phyloP scores from a whole-genome alignment of 2,888 invertebrate genomes.

The Harpagoxenus sublaevis region DNA sequence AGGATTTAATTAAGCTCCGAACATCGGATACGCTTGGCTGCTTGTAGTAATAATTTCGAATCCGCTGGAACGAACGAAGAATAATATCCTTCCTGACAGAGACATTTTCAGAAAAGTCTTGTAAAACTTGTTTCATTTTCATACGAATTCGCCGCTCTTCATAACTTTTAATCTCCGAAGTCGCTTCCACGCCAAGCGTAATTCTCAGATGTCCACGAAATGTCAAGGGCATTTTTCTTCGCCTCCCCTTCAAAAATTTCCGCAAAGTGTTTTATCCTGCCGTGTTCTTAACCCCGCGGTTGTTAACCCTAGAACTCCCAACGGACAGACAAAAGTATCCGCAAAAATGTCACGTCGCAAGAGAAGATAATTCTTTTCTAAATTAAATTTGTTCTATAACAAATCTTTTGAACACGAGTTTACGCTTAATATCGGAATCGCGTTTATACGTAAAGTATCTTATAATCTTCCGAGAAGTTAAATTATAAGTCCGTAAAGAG shows the following conservation, averaged over 20 bases:
- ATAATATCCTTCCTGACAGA: slow-evolving; percentile 67
- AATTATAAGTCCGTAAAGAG: slow-evolving; percentile 23
- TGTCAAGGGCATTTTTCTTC: slow-evolving; percentile 54
- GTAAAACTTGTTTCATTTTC: slow-evolving; percentile 73
- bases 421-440: slow-evolving; percentile 1
- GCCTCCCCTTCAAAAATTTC: slow-evolving; percentile 25
- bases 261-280: slow-evolving; percentile 35
- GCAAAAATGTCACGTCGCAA: slow-evolving; percentile 10
- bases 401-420: background rate
- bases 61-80: slow-evolving; percentile 61
- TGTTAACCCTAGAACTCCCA: slow-evolving; percentile 25
- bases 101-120: slow-evolving; percentile 69
- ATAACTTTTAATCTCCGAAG: slow-evolving; percentile 61
- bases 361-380: slow-evolving; percentile 22
- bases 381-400: slow-evolving; percentile 21
- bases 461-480: slow-evolving; percentile 11
- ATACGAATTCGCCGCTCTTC: slow-evolving; percentile 42
- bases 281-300: slow-evolving; percentile 21
- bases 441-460: slow-evolving; percentile 21
- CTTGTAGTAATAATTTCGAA: slow-evolving; percentile 68
- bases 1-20: slow-evolving; percentile 74
- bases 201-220: slow-evolving; percentile 52
- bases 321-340: background rate
- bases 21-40: slow-evolving; percentile 71
- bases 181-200: slow-evolving; percentile 39